phyloP scores from a whole-genome alignment of 2,888 invertebrate species.

The Linnaemya vulpina region DNA sequence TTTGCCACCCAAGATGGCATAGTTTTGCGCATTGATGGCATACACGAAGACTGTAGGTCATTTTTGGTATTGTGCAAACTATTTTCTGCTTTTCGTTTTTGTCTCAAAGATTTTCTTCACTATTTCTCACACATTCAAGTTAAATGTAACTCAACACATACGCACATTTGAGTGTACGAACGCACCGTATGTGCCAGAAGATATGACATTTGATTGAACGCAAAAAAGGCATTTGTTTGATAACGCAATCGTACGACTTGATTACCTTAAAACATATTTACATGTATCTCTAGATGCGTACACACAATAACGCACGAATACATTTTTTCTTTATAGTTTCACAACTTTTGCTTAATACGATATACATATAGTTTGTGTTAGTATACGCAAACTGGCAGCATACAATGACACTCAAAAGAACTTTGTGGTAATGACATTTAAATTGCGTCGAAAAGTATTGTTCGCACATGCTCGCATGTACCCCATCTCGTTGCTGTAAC shows the following conservation, averaged over 20 bases:
- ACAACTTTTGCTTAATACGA: slow-evolving; percentile 3
- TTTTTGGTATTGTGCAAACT: slow-evolving; percentile 15
- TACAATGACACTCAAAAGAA: slow-evolving; percentile 66
- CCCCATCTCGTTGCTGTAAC: slow-evolving; percentile 32
- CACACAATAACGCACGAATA: slow-evolving; percentile 7
- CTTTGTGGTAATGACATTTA: slow-evolving; percentile 77
- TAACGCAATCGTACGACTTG: slow-evolving; percentile 40
- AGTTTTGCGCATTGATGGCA: slow-evolving; percentile 30
- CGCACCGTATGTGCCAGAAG: not conserved
- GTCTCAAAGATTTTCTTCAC: slow-evolving; percentile 17
- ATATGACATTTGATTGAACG: slow-evolving; percentile 53
- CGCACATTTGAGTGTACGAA: no score
- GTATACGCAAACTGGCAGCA: slow-evolving; percentile 37
- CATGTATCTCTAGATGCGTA: slow-evolving; percentile 24
- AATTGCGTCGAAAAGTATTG: slow-evolving; percentile 74
- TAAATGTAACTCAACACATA: not conserved
- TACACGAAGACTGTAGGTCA: slow-evolving; percentile 60
- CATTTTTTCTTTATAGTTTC: not conserved
- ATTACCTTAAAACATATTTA: slow-evolving; percentile 24
- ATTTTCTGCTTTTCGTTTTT: not conserved
- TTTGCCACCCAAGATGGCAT: slow-evolving; percentile 47
- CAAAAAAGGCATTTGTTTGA: slow-evolving; percentile 33
- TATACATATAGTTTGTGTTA: not conserved
- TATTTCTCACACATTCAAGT: slow-evolving; percentile 44
- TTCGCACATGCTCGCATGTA: slow-evolving; percentile 66